Base-by-base conservation (phyloP, 2,888 invertebrate species). In the Spisula subtruncata region DNA sequence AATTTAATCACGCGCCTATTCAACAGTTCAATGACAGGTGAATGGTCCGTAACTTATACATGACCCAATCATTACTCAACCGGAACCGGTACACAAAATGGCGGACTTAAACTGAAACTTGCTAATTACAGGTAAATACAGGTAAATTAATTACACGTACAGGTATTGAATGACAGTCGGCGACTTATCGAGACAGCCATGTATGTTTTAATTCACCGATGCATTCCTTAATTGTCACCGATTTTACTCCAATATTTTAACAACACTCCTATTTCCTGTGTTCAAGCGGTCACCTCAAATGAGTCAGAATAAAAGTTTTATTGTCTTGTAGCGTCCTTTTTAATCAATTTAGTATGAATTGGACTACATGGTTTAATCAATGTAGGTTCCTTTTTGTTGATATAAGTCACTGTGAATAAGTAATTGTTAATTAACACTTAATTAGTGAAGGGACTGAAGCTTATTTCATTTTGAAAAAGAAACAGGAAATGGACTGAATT, bases 61-160 rank as follows among this genome's bases (percentile, higher is more conserved):
- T 66, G 60, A 66, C 60, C 60, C 25, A 66, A 66, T 66, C 60
- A 66, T 66, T 66, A 66, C 60, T 66, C n/a, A 66, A 66, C 60
- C 60, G 60, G 60, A 66, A 66, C 60, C 60, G 60, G 60, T 66
- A 66, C 60, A 66, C 60, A 66, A 66, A 75, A 75, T 75, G 75
- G 75, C 75, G 75, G 75, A 75, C 75, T 75, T 75, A 75, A 75
- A 75, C 75, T 75, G 75, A 75, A 75, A 75, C 75, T 32, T 75
- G 75, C 75, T 75, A 75, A 51, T 81, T 81, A 80, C 88, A 88
- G 88, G 88, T 88, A 51, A 84, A 81, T 51, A 46, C 88, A 88
- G 88, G 88, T 88, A 81, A 60, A 81, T 80, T 81, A 56, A 66
- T 66, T 46, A 60, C 32, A n/a, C 25, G 4, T 20, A 81, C 25